Conservation (phyloP, 2,888 invertebrate species). For the Drosophila phalerata region DNA sequence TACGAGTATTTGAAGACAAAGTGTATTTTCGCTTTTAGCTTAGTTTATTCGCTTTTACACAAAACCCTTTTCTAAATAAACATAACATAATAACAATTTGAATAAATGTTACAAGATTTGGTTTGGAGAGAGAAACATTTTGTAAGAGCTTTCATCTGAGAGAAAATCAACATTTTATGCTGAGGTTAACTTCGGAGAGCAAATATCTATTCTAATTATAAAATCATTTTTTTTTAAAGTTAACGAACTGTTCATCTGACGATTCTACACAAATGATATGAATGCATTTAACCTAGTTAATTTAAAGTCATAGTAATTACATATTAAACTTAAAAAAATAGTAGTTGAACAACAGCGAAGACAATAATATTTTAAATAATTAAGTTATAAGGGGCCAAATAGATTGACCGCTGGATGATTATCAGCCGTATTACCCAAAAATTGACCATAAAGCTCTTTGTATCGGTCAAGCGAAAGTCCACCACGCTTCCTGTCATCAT, state of each 20-base stretch:
- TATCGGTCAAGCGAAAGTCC: slow-evolving; percentile 92
- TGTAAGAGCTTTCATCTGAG: slow-evolving; percentile 66
- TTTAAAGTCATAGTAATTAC: slow-evolving; percentile 81
- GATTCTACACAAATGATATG: slow-evolving; percentile 78
- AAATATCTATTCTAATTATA: slow-evolving; percentile 68
- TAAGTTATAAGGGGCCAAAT: slow-evolving; percentile 90
- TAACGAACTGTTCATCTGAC: slow-evolving; percentile 75
- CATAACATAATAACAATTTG: slow-evolving; percentile 64
- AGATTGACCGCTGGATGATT: slow-evolving; percentile 91
- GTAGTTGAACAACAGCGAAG: slow-evolving; percentile 84
- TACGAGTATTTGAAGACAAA: slow-evolving; percentile 17
- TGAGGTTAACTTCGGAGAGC: slow-evolving; percentile 70
- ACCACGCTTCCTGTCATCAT: slow-evolving; percentile 92
- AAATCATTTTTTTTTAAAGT: slow-evolving; percentile 67
- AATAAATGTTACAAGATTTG: slow-evolving; percentile 59
- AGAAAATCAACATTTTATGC: slow-evolving; percentile 63
- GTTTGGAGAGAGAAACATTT: slow-evolving; percentile 68
- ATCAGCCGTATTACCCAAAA: slow-evolving; percentile 91
- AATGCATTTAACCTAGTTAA: slow-evolving; percentile 72
- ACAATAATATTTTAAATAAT: slow-evolving; percentile 73
- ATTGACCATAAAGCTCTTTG: slow-evolving; percentile 93
- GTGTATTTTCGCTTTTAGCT: slow-evolving; percentile 45
- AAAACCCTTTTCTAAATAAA: slow-evolving; percentile 60
- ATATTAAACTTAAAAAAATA: slow-evolving; percentile 79
- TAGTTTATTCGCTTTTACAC: slow-evolving; percentile 61